phyloP scores from a whole-genome alignment of 2,888 invertebrate species.

The Ophonus ardosiacus region DNA sequence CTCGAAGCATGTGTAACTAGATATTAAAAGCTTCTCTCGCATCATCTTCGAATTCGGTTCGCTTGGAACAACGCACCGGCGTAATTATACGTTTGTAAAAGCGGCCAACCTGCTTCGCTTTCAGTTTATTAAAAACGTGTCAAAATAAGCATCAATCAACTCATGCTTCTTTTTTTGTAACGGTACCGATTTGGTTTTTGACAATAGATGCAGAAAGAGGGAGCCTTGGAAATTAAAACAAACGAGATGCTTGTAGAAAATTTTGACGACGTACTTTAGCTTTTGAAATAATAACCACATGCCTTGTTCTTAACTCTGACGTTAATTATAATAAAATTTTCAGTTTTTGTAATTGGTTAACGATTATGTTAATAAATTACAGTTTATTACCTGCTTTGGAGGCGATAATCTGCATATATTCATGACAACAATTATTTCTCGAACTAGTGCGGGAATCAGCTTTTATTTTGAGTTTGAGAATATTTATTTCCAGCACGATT shows the following conservation, averaged over 20 bases:
- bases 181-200: constrained; percentile 5
- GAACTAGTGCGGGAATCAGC: too few relatives aligned
- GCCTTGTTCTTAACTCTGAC: background rate
- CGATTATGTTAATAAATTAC: too few relatives aligned
- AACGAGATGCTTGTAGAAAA: background rate
- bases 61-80: background rate
- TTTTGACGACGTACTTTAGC: background rate
- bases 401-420: too few relatives aligned
- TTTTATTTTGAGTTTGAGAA: too few relatives aligned
- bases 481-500: too few relatives aligned
- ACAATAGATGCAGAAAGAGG: background rate
- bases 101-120: constrained; percentile 19
- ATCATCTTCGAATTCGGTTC: constrained; percentile 34
- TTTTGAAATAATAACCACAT: background rate
- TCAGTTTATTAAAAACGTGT: constrained; percentile 58
- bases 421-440: too few relatives aligned
- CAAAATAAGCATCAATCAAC: constrained; percentile 57
- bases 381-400: too few relatives aligned
- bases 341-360: too few relatives aligned
- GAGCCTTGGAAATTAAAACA: background rate
- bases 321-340: too few relatives aligned
- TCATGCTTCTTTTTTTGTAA: background rate
- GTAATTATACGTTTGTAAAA: constrained; percentile 55
- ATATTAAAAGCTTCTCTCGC: constrained; percentile 23
- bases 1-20: constrained; percentile 22